A percentile compares a stretch with the other conserved stretches of the same genome.
Evolutionary conservation across 2,797 vertebrate species (phyloP).

Genomic region (Sebastes matsubarae): DNA sequence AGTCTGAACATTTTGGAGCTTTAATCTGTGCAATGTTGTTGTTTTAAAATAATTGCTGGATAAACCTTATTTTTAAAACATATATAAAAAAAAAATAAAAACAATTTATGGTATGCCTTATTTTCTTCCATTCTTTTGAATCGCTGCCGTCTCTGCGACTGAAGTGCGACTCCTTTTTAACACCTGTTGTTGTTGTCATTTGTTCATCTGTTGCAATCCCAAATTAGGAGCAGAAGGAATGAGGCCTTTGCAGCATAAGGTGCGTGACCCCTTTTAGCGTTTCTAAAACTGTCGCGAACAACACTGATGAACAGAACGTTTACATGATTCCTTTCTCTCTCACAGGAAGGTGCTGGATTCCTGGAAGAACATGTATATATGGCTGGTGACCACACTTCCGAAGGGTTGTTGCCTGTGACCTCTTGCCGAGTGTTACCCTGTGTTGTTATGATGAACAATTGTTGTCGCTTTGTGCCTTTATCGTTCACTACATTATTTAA

Average conservation of each 20-base stretch:
- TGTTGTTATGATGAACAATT: conserved; percentile 65
- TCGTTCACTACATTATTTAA: conserved; percentile 39
- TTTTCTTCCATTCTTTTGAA: not conserved
- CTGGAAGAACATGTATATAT: conserved; percentile 75
- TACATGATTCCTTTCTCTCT: not conserved
- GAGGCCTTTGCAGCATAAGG: conserved; percentile 68
- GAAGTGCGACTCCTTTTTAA: conserved; percentile 20
- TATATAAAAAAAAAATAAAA: not conserved
- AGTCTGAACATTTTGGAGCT: not conserved
- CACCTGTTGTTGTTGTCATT: conserved; percentile 56
- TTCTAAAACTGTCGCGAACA: conserved; percentile 36
- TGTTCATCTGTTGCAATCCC: conserved; percentile 64
- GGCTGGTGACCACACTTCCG: conserved; percentile 58
- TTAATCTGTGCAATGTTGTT: not conserved
- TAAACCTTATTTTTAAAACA: not conserved
- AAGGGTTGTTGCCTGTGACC: conserved; percentile 50
- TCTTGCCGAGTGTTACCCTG: conserved; percentile 40
- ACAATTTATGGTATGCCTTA: not conserved
- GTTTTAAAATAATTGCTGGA: not conserved
- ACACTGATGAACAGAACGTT: not conserved
- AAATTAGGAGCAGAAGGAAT: conserved; percentile 73
- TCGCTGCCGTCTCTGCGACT: not conserved
- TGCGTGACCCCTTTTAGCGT: conserved; percentile 44
- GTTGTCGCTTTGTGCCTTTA: conserved; percentile 50
- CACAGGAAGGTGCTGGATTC: conserved; percentile 70